These are phyloP conservation scores for Maccullochella peelii DNA, from an alignment of 2,113 vertebrate species.

Conservation along the genomic window DNA sequence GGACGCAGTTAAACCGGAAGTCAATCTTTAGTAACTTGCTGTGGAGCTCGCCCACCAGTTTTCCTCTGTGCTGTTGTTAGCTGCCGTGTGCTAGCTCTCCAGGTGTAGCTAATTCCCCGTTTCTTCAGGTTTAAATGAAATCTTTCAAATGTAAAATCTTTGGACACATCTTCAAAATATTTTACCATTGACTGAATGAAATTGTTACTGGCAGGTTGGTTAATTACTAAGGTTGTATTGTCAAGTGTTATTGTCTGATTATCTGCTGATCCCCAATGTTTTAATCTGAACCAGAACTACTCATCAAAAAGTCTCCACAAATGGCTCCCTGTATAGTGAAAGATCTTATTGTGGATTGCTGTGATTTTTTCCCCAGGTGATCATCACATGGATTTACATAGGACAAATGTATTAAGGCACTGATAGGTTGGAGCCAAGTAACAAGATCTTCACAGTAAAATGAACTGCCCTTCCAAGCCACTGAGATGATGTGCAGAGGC, in stretches of 20 bases:
- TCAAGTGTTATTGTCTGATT: constrained; percentile 5
- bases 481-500: neutral
- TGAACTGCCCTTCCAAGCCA: neutral
- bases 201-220: neutral
- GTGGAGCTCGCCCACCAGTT: constrained; percentile 17
- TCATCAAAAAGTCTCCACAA: neutral
- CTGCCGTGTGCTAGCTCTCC: constrained; percentile 38
- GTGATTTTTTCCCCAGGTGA: constrained; percentile 52
- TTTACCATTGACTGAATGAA: neutral
- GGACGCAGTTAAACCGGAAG: constrained; percentile 32
- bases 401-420: constrained; percentile 16
- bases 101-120: constrained; percentile 18
- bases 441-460: constrained; percentile 29
- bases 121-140: neutral
- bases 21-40: neutral
- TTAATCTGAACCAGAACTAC: neutral
- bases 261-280: neutral
- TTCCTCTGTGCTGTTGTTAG: constrained; percentile 50
- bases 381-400: constrained; percentile 29
- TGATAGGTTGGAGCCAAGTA: constrained; percentile 28
- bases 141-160: neutral
- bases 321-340: neutral
- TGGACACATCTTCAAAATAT: neutral
- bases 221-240: neutral
- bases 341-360: constrained; percentile 13